Evolutionary conservation across 2,113 vertebrate species (phyloP).

Genomic region (Cephalopterus ornatus): DNA sequence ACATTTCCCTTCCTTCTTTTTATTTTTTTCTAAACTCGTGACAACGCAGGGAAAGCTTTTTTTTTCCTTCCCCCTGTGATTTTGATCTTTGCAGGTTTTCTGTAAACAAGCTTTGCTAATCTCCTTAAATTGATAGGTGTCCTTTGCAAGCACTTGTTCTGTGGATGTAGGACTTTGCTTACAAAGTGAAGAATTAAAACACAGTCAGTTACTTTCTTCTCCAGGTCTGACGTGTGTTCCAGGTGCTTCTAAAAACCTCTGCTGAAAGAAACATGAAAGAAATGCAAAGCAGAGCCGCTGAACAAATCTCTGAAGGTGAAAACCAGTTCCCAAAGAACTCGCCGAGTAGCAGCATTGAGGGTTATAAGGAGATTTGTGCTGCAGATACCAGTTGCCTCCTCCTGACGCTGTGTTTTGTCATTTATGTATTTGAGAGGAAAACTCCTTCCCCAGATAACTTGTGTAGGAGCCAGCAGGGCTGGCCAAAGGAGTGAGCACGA

Average conservation of each 20-base stretch:
- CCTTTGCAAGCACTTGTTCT: neutral
- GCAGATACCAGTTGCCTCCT: neutral
- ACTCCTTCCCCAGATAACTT: neutral
- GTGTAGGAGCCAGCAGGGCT: neutral
- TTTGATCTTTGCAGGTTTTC: constrained; percentile 40
- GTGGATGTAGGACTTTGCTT: constrained; percentile 21
- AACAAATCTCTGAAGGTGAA: constrained; percentile 29
- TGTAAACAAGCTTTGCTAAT: constrained; percentile 46
- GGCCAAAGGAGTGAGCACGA: neutral
- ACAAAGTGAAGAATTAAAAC: constrained; percentile 34
- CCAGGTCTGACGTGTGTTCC: neutral
- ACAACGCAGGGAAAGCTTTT: neutral
- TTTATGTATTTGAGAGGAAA: neutral
- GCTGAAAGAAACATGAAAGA: constrained; percentile 36
- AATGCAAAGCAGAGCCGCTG: neutral
- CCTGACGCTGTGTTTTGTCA: neutral
- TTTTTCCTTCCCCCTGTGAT: neutral
- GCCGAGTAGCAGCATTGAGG: neutral
- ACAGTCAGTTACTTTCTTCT: constrained; percentile 11
- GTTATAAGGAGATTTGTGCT: neutral
- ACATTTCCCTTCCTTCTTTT: neutral
- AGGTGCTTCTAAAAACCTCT: constrained; percentile 29
- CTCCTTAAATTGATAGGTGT: constrained; percentile 28
- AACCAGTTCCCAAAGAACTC: neutral
- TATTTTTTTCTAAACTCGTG: neutral